A percentile compares a stretch with the other conserved stretches of the same genome.
Conservation (phyloP, 2,113 vertebrate genomes). For the Elephantulus edwardii region DNA sequence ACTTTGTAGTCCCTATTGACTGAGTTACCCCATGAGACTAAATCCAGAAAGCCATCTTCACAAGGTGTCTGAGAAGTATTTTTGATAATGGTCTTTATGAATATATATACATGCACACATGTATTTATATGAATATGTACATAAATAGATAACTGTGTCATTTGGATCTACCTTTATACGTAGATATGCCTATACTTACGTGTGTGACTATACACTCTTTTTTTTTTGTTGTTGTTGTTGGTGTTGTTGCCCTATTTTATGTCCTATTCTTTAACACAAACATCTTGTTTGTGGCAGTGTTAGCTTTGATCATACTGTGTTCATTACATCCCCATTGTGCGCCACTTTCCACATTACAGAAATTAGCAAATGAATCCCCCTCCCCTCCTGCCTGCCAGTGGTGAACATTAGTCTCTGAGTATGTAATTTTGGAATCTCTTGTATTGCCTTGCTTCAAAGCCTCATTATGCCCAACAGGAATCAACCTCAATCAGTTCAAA, state of each 20-base stretch:
- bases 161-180: neutral
- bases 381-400: neutral
- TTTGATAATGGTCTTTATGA: neutral
- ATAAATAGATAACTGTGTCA: neutral
- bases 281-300: neutral
- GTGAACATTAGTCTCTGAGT: neutral
- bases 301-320: neutral
- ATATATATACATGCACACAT: neutral
- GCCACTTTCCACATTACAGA: neutral
- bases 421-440: neutral
- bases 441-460: slow-evolving; percentile 3
- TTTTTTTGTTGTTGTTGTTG: neutral
- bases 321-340: neutral
- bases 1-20: neutral
- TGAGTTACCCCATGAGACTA: neutral
- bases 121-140: neutral
- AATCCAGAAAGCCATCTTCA: neutral
- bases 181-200: neutral
- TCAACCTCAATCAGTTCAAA: neutral
- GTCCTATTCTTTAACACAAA: neutral
- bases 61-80: neutral
- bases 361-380: neutral
- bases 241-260: neutral
- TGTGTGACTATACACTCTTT: neutral
- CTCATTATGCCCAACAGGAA: neutral